Base-by-base conservation (phyloP, 2,888 invertebrate genomes). In the Bellardia bayeri region DNA sequence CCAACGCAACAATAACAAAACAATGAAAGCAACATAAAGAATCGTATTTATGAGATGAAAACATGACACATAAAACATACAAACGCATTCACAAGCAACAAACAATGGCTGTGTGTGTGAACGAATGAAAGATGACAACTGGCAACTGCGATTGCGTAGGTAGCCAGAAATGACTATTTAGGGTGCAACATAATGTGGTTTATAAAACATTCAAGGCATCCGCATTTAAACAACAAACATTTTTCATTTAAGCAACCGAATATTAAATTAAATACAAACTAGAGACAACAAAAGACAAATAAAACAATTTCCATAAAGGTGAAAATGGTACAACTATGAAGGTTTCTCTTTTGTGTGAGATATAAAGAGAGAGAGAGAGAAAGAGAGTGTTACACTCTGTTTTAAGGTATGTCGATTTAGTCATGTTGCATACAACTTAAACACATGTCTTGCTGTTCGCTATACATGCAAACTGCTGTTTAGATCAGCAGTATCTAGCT, bases 11-110 rank as follows among this genome's bases (percentile, higher is more conserved):
- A 75, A 74, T 49, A 49, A 69, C 49, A 23, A 42, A 58, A 71
- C 49, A 82, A 75, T 58, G 40, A 69, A 83, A 71, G 11, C 61
- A 76, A 58, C 54, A 69, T 11, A 76, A 74, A 75, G 51, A 66
- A 72, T n/a, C 58, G 58, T 72, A 66, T 72, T 79, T 79, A 79
- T 72, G 64, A 84, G 63, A 79, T 72, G 72, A 84, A 84, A 66
- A 84, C 84, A 79, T 79, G 79, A 79, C 84, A 84, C 33, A 79
- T 58, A 58, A 66, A 79, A 84, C 54, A 56, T 8, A 23, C 7
- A 63, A 66, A 64, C 4, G 23, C 42, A 54, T 30, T 49, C 40
- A 64, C 14, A 14, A 30, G 54, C 6, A 75, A 82, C 64, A 23
- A 23, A 69, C 51, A 69, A 40, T 51, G 14, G 69, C 14, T 11